phyloP scores from a whole-genome alignment of 2,888 invertebrate species.

The Metellina segmentata region DNA sequence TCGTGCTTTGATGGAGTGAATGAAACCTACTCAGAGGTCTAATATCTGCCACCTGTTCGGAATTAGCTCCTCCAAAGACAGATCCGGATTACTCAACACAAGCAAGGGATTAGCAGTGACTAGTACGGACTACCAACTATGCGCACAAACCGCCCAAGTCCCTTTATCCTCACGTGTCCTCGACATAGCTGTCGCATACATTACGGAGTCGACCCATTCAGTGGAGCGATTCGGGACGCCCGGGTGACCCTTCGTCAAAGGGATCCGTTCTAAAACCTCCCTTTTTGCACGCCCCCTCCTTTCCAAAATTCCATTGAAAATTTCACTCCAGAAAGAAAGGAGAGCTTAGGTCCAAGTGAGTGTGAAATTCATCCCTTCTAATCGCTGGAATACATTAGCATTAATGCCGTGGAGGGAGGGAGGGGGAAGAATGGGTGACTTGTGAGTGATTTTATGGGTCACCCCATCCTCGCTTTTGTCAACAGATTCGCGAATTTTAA shows the following conservation, averaged over 20 bases:
- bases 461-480: background rate
- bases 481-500: too few relatives aligned
- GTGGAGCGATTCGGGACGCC: constrained; percentile 13
- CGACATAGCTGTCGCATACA: too few relatives aligned
- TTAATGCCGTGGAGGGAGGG: constrained; percentile 45
- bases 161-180: too few relatives aligned
- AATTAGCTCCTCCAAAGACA: too few relatives aligned
- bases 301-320: constrained; percentile 37
- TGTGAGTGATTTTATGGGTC: constrained; percentile 21
- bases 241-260: background rate
- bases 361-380: constrained; percentile 60
- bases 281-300: constrained; percentile 31
- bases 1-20: too few relatives aligned
- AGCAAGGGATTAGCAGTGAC: too few relatives aligned
- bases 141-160: too few relatives aligned
- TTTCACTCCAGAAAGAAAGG: constrained; percentile 15
- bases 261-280: constrained; percentile 12
- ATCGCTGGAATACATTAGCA: constrained; percentile 68
- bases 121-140: too few relatives aligned
- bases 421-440: background rate
- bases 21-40: too few relatives aligned
- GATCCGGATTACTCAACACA: too few relatives aligned
- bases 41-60: too few relatives aligned
- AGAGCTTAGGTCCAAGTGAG: constrained; percentile 39
- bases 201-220: background rate